Evolutionary conservation across 2,113 vertebrate genomes (phyloP), one percentile per base, ranked within the genome.

Genomic region (Redunca redunca): DNA sequence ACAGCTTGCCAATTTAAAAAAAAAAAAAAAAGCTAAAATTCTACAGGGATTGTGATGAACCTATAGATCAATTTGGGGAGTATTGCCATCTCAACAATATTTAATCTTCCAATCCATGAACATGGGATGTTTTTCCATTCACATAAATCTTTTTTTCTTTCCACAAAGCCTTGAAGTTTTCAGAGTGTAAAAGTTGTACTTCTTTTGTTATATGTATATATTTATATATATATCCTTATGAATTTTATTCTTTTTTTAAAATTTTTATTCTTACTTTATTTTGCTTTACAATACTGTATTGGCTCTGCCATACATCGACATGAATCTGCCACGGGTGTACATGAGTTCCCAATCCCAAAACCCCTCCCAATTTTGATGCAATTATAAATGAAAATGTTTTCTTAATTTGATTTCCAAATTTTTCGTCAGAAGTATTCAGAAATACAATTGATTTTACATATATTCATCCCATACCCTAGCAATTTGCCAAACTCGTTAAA

Each of bases 391-490:
- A 82, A 53, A 33, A 78, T 36, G 1, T 64, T 57, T 43, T 52
- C 26, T 93, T 58, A 33, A 83, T 84, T 95, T 95, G 12, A 71
- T 77, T 95, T 90, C 30, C 33, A 23, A 5, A 67, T 90, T 88
- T 21, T 77, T 88, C 57, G 58, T 53, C 82, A 30, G 9, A 96
- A 83, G 40, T 90, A 5, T 52, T n/a, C 19, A 53, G 3, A 90
- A 87, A 90, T 78, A n/a, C 6, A 90, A 46, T 52, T 96, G 14
- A 43, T 88, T 96, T 96, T 84, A 93, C 7, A 92, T 94, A 46
- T 30, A 71, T 86, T 55, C 13, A 60, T 83, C 36, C 62, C 93
- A 13, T 36, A 78, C 77, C 43, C 16, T 91, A 33, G 1, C 78
- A 95, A 48, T 64, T 46, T 71, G 10, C 28, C 88, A 43, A 94